Percentiles rank a stretch among this genome's conserved stretches.
phyloP scores from a whole-genome alignment of 2,888 invertebrate genomes.

The Coenonympha glycerion region DNA sequence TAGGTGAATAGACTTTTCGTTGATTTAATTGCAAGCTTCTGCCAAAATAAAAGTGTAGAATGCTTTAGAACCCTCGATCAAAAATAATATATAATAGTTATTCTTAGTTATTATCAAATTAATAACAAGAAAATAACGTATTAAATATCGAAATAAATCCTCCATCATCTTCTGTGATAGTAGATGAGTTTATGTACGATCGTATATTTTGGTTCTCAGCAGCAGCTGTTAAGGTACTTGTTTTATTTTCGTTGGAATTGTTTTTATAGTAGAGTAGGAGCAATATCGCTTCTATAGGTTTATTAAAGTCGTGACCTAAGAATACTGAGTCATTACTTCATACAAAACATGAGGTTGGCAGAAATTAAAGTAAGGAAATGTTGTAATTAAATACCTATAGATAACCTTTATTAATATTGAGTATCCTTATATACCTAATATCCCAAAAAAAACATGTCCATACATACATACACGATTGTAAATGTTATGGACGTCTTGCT shows the following conservation, averaged over 20 bases:
- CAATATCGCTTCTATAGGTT: constrained; percentile 7
- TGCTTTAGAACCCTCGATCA: no score
- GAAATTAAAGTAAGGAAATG: constrained; percentile 10
- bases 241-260: not conserved
- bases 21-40: no score
- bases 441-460: not conserved
- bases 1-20: not conserved
- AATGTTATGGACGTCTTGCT: no score
- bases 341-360: constrained; percentile 4
- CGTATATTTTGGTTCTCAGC: no score
- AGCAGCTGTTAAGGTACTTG: not conserved
- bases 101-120: no score
- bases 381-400: constrained; percentile 3
- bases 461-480: not conserved
- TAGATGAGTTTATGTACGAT: no score
- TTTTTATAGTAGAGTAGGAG: not conserved
- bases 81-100: no score
- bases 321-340: constrained; percentile 7
- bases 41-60: no score
- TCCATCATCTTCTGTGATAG: no score
- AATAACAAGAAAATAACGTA: no score
- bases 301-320: constrained; percentile 12
- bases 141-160: no score
- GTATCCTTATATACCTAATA: not conserved
- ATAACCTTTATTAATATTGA: not conserved